Evolutionary conservation across 2,797 vertebrate species (phyloP), one percentile per base, ranked within the genome.

Genomic region (Poeciliopsis paucimaculata): DNA sequence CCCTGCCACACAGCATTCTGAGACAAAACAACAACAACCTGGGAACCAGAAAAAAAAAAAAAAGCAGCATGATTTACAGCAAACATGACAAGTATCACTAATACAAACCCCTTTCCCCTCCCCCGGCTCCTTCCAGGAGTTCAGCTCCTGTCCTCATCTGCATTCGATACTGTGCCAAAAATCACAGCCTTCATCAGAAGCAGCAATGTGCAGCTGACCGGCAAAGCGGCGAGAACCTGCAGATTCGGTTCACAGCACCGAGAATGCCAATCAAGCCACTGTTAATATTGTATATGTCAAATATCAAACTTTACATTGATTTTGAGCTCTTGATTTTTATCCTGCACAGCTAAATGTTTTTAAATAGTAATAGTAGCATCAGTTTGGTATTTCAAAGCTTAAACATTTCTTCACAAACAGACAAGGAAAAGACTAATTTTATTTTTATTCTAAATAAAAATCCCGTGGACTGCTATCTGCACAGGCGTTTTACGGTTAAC

Each of bases 11-110:
- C 91, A 84, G 90, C 90, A 95, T 95, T 94, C 92, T 92, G 93
- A 94, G 91, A 95, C 92, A 93, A 94, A 95, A 93, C 93, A 95
- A 93, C 90, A 94, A 94, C 93, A 94, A 94, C 90, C 91, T 79
- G 88, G 90, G 81, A 94, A 94, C 89, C 92, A 89, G 92, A 84
- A 70, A 70, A 43, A 39, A 68, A 39, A 64, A 66, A 91, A 91
- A 88, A 91, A 90, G 86, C 89, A 76, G 84, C 80, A 79, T 94
- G 94, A 95, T 94, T 93, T 94, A 94, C 94, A 95, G 91, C 92
- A 93, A 92, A 95, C 94, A 95, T 94, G 94, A 94, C 94, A 94
- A 94, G 94, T 94, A 94, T 93, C 92, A 93, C 92, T 92, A 94
- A 94, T 92, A 93, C 92, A 92, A 87, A 87, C 60, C 84, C 85